Evolutionary conservation across 2,888 invertebrate genomes (phyloP).

Genomic region (Sinodicranocentrus sp.): DNA sequence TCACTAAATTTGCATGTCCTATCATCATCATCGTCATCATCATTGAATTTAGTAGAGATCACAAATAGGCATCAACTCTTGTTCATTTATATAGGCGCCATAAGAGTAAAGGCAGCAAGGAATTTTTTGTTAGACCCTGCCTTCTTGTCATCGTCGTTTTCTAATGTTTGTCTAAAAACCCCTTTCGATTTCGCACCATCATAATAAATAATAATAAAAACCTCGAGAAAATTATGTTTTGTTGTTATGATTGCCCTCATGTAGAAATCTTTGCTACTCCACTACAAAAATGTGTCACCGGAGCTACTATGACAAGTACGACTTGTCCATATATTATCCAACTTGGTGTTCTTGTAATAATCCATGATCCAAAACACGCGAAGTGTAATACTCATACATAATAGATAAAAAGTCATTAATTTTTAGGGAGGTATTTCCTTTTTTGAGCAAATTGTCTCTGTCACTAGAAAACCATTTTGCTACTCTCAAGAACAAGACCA

Average conservation of each 20-base stretch:
- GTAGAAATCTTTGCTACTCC: too few relatives aligned
- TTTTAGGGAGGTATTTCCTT: constrained; percentile 13
- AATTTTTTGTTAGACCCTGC: constrained; percentile 6
- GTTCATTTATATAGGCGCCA: too few relatives aligned
- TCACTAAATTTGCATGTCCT: constrained; percentile 39
- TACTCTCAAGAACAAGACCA: too few relatives aligned
- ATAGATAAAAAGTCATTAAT: constrained; percentile 11
- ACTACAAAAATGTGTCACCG: too few relatives aligned
- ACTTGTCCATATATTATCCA: not conserved
- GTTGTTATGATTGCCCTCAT: too few relatives aligned
- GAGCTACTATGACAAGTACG: too few relatives aligned
- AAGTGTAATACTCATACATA: constrained; percentile 1
- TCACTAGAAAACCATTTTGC: not conserved
- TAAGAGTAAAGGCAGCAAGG: not conserved
- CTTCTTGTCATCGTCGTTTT: constrained; percentile 10
- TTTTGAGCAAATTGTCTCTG: constrained; percentile 9
- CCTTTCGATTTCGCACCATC: constrained; percentile 23
- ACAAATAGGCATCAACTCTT: not conserved
- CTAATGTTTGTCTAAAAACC: constrained; percentile 8
- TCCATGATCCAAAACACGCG: not conserved
- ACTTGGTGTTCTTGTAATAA: not conserved
- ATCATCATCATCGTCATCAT: constrained; percentile 16
- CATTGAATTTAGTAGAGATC: constrained; percentile 19
- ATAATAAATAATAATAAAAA: constrained; percentile 11
- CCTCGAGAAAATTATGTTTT: not conserved